These are phyloP conservation scores for Sigmodon hispidus DNA, from an alignment of 2,113 vertebrate species.

Conservation along the genomic window DNA sequence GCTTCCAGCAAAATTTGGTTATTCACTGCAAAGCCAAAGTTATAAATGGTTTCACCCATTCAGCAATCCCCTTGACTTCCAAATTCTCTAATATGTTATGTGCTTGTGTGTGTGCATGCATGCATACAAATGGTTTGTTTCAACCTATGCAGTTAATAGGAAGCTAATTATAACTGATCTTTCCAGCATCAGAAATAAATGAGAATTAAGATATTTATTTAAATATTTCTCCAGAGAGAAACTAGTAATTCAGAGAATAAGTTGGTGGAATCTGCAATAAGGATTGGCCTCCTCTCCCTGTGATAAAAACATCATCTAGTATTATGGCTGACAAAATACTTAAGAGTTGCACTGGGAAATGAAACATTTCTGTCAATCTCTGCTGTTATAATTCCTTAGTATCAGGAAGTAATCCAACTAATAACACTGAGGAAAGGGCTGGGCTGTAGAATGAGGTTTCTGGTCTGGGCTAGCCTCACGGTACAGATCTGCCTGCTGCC, in stretches of 20 bases:
- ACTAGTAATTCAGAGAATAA: background rate
- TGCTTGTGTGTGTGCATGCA: no score
- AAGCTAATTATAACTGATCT: conserved; percentile 22
- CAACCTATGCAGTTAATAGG: background rate
- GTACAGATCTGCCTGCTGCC: no score
- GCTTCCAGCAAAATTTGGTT: background rate
- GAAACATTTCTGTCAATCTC: background rate
- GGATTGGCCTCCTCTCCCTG: background rate
- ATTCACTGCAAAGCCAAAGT: background rate
- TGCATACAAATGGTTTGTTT: background rate
- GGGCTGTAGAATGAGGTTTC: no score
- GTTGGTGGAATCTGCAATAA: background rate
- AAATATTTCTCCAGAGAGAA: conserved; percentile 39
- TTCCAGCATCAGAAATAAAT: background rate
- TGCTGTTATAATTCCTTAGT: background rate
- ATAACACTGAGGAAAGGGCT: background rate
- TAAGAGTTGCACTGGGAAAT: background rate
- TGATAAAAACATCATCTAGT: background rate
- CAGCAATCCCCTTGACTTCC: background rate
- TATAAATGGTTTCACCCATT: conserved; percentile 29
- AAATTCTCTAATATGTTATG: background rate
- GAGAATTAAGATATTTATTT: conserved; percentile 17
- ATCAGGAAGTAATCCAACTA: background rate
- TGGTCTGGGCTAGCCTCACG: no score
- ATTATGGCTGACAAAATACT: background rate